Base-by-base conservation (phyloP, 2,113 vertebrate genomes). In the Oenanthe oenanthe region DNA sequence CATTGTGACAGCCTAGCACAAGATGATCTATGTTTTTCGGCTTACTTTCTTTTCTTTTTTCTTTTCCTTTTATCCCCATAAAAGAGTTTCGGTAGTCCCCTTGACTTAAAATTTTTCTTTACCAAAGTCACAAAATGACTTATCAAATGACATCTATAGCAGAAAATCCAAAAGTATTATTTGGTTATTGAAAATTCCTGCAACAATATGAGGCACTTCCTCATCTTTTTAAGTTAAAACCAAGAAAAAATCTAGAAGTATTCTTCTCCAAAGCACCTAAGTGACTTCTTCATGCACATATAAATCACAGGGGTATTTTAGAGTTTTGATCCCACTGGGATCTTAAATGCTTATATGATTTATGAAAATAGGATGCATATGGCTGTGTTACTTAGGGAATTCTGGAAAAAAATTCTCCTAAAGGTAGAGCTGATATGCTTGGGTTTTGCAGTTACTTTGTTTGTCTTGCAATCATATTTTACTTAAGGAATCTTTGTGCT, bases 381-480 rank as follows among this genome's bases (percentile, higher is more conserved):
- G 47, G 47, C 47, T 88, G 17, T 75, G 54, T 88, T 92, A 85
- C 66, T 70, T 76, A 58, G 38, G 58, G 66, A 87, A 89, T 95
- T 94, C 85, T 66, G 66, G 77, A 92, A 94, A 89, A 92, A 88
- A 91, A 3, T 94, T 34, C 29, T 91, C 71, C 74, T 89, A 83
- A 67, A 79, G 50, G 54, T 80, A 86, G 53, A 92, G 8, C 28
- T 77, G 54, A 93, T 50, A n/a, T 70, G 58, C 31, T 61, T 86
- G 82, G 82, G 61, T 85, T 94, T 96, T 31, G 50, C 81, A 96
- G 88, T 75, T 74, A 88, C 65, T 68, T 78, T 94, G 24, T 98
- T 96, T 88, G 62, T 32, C 88, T 83, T 80, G 85, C 34, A 89
- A 51, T 95, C 66, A 56, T 88, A 93, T 97, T 94, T 97, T 96